phyloP scores from a whole-genome alignment of 2,797 vertebrate species.

The Ctenopoma multispine region DNA sequence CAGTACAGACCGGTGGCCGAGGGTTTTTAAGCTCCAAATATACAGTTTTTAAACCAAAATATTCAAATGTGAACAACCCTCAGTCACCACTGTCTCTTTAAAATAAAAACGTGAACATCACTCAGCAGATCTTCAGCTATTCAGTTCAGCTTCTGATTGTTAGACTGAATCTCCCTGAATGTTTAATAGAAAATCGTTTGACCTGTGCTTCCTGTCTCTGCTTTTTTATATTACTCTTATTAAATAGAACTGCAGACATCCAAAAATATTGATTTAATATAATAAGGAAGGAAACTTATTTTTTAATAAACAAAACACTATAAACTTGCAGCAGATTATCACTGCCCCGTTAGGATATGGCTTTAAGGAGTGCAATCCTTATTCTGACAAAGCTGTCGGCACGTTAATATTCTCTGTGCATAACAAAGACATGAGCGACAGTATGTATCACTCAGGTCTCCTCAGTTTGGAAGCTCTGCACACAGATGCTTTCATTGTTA shows the following conservation, averaged over 20 bases:
- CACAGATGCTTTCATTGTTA: constrained; percentile 81
- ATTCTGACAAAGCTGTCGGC: constrained; percentile 83
- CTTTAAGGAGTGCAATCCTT: constrained; percentile 82
- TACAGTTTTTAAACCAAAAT: constrained; percentile 80
- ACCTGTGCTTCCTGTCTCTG: constrained; percentile 79
- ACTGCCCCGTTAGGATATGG: constrained; percentile 83
- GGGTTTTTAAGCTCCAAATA: constrained; percentile 77
- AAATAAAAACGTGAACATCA: constrained; percentile 7
- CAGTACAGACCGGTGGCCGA: constrained; percentile 39
- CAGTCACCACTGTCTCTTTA: constrained; percentile 35
- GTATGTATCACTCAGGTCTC: not conserved
- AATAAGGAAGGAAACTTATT: constrained; percentile 91
- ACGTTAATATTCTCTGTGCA: constrained; percentile 89
- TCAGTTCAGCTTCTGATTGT: constrained; percentile 3
- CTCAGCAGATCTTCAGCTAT: constrained; percentile 3
- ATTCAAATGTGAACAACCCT: constrained; percentile 78
- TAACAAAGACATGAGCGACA: constrained; percentile 49
- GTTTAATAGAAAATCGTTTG: constrained; percentile 84
- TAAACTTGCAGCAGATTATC: constrained; percentile 89
- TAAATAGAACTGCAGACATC: constrained; percentile 90
- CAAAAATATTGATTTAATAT: constrained; percentile 84
- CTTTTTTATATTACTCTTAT: constrained; percentile 61
- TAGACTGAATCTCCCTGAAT: constrained; percentile 79
- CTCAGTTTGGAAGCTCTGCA: not conserved
- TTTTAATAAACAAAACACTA: constrained; percentile 82